Base-by-base conservation (phyloP, 1,140 invertebrate genomes). In the Bombus ignitus region DNA sequence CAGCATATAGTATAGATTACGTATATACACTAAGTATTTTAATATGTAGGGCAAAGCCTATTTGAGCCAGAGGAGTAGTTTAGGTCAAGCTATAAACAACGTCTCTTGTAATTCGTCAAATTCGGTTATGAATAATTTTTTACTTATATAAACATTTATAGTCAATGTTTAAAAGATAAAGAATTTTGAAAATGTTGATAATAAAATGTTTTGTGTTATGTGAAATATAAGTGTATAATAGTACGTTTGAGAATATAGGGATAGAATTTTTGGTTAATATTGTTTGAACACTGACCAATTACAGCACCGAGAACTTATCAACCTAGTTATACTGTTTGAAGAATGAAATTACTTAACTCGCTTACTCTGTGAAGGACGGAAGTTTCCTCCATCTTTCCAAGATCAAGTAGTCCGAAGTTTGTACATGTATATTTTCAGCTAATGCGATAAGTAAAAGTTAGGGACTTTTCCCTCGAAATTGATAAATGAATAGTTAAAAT, bases 311-410 rank as follows among this genome's bases (percentile, higher is more conserved):
- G 22, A 65, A 47, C 12, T 80, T 80, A 39, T 70, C 25, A 80
- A 70, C 78, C 44, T 70, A 80, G 78, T 80, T 80, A 53, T 15
- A 8, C 3, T n/a, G 42, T 68, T 79, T 28, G 62, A 79, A 47
- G 42, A 39, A 79, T 47, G 62, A 79, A 79, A 79, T 79, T 79
- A 79, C 77, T 39, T 66, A 79, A 79, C 39, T 79, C 47, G 62
- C 22, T 68, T 79, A 68, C n/a, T 47, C 77, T 28, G 12, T n/a
- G 78, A 80, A 68, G 62, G 62, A 68, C n/a, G 12, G 68, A 80
- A 80, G 44, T 80, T 68, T 68, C n/a, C 57, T 70, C 53, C 32
- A 53, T 80, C 65, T 66, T 37, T 80, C 39, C 32, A 44, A 68
- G 32, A 66, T 35, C 37, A 44, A 66, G 39, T 22, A 25, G 39